phyloP scores from a whole-genome alignment of 2,113 vertebrate species.

The Strix uralensis region DNA sequence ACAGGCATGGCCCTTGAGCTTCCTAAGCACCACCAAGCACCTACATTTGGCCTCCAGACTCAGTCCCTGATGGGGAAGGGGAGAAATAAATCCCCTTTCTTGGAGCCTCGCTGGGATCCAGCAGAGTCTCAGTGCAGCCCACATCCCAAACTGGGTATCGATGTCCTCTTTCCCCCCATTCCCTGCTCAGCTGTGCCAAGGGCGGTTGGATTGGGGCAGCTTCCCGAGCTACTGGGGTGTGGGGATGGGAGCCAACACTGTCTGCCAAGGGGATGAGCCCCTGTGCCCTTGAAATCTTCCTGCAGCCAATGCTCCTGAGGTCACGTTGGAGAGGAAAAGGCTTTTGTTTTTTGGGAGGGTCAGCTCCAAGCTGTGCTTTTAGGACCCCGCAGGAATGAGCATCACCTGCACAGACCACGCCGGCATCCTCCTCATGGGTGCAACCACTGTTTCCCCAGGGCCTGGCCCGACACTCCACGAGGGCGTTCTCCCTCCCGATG shows the following conservation, averaged over 20 bases:
- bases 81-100: background rate
- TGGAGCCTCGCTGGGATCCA: background rate
- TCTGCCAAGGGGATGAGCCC: background rate
- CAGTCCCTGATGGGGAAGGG: background rate
- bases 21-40: background rate
- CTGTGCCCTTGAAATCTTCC: background rate
- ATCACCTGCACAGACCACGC: constrained; percentile 31
- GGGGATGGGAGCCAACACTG: background rate
- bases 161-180: background rate
- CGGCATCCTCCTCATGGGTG: background rate
- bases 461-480: background rate
- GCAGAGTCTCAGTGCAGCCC: rapidly evolving
- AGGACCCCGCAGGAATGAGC: background rate
- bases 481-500: background rate
- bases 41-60: too few relatives aligned
- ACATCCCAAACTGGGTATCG: rapidly evolving
- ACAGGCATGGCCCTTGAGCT: background rate
- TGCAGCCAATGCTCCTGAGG: background rate
- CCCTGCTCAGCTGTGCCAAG: background rate
- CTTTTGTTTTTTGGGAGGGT: background rate
- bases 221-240: background rate
- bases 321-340: background rate
- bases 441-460: background rate
- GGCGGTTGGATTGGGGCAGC: background rate
- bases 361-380: background rate